Evolutionary conservation across 2,113 vertebrate species (phyloP).

Genomic region (Oncorhynchus mykiss): DNA sequence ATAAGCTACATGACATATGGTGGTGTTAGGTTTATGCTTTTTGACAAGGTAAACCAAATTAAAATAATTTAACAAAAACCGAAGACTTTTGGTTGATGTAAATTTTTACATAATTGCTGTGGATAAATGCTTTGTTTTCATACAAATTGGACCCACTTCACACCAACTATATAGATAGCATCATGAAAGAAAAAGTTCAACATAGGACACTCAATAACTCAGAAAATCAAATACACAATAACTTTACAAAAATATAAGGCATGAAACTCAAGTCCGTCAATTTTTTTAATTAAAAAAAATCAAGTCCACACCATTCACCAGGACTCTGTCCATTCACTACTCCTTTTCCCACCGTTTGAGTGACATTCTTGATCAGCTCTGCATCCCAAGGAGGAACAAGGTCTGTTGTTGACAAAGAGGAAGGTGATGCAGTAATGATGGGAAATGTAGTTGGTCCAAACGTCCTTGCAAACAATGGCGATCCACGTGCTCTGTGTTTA

Average conservation of each 20-base stretch:
- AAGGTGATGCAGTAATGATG: background rate
- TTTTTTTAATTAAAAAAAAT: background rate
- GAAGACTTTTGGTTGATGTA: background rate
- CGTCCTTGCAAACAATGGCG: background rate
- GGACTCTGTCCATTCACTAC: background rate
- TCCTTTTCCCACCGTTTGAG: too few species aligned
- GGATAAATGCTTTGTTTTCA: background rate
- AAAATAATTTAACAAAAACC: background rate
- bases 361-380: too few species aligned
- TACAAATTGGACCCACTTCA: slow-evolving; percentile 4
- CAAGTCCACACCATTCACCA: background rate
- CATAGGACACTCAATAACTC: background rate
- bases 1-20: background rate
- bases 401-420: background rate
- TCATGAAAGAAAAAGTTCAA: background rate
- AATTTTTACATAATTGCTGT: background rate
- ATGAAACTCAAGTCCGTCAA: background rate
- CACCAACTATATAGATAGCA: slow-evolving; percentile 1
- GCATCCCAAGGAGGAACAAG: background rate
- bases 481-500: background rate
- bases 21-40: background rate
- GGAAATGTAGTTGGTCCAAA: slow-evolving; percentile 6
- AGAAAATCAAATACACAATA: background rate
- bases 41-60: background rate
- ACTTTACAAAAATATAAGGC: background rate